Evolutionary conservation across 2,113 vertebrate genomes (phyloP).

Genomic region (Ancistrus triradiatus): DNA sequence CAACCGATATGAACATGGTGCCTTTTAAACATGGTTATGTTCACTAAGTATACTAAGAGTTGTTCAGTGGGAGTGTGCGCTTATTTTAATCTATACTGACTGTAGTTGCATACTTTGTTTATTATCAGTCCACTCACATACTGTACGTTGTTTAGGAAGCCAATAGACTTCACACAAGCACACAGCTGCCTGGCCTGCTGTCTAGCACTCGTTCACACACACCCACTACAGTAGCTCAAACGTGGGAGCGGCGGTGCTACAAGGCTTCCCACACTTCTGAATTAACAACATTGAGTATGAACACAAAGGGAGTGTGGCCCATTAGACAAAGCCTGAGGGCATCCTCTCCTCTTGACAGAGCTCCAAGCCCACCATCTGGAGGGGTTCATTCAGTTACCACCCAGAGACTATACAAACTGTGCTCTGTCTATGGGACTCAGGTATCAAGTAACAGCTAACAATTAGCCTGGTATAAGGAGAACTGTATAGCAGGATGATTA

Average conservation of each 20-base stretch:
- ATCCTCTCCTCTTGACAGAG: conserved; percentile 47
- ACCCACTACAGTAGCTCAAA: conserved; percentile 60
- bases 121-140: too few relatives aligned
- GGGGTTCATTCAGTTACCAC: conserved; percentile 31
- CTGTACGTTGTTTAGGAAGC: background rate
- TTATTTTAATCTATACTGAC: too few relatives aligned
- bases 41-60: too few relatives aligned
- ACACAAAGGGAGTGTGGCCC: conserved; percentile 73
- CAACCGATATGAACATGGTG: too few relatives aligned
- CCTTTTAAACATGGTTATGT: too few relatives aligned
- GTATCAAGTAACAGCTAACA: conserved; percentile 14
- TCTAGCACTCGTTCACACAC: conserved; percentile 65
- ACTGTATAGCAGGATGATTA: background rate
- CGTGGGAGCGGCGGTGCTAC: conserved; percentile 65
- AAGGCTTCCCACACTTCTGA: conserved; percentile 72
- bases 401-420: conserved; percentile 18
- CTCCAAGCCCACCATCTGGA: conserved; percentile 67
- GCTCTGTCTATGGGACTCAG: background rate
- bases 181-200: conserved; percentile 56
- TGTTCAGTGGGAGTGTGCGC: too few relatives aligned
- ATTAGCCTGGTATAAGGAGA: background rate
- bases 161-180: conserved; percentile 28
- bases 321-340: conserved; percentile 59
- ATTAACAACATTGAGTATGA: conserved; percentile 61
- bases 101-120: too few relatives aligned